Evolutionary conservation across 2,113 vertebrate genomes (phyloP).

Genomic region (Tragulus kanchil): DNA sequence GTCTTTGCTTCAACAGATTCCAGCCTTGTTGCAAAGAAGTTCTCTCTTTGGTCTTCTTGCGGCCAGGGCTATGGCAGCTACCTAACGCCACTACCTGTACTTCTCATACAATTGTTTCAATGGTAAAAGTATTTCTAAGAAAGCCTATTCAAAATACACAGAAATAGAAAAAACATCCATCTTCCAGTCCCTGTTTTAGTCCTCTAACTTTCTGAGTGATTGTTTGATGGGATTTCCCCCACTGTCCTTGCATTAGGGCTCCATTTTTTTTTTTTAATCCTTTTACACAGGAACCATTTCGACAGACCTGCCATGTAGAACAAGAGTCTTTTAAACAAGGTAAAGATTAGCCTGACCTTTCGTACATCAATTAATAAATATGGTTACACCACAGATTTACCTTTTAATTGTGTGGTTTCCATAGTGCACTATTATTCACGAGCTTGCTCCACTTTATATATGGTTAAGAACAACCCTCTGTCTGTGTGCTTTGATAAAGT

Average conservation of each 20-base stretch:
- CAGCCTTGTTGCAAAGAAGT: background rate
- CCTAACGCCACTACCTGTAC: background rate
- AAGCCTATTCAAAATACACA: conserved; percentile 8
- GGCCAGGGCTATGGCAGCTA: background rate
- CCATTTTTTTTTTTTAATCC: conserved; percentile 42
- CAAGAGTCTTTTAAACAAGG: conserved; percentile 68
- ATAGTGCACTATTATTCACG: conserved; percentile 4
- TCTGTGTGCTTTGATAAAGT: conserved; percentile 44
- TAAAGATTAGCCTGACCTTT: conserved; percentile 84
- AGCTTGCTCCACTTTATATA: conserved; percentile 46
- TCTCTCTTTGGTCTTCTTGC: background rate
- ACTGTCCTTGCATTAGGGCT: background rate
- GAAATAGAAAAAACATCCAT: conserved; percentile 6
- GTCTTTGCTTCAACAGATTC: background rate
- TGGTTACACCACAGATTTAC: conserved; percentile 68
- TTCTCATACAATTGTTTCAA: background rate
- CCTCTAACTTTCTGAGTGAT: conserved; percentile 47
- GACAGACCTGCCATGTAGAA: conserved; percentile 68
- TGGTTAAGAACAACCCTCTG: conserved; percentile 43
- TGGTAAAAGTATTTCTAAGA: background rate
- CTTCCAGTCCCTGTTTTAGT: background rate
- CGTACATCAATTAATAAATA: conserved; percentile 83
- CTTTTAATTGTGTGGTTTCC: conserved; percentile 77
- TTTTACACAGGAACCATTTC: conserved; percentile 72
- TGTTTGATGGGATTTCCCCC: background rate